phyloP scores from a whole-genome alignment of 2,797 vertebrate genomes.

The Poeciliopsis gracilis region DNA sequence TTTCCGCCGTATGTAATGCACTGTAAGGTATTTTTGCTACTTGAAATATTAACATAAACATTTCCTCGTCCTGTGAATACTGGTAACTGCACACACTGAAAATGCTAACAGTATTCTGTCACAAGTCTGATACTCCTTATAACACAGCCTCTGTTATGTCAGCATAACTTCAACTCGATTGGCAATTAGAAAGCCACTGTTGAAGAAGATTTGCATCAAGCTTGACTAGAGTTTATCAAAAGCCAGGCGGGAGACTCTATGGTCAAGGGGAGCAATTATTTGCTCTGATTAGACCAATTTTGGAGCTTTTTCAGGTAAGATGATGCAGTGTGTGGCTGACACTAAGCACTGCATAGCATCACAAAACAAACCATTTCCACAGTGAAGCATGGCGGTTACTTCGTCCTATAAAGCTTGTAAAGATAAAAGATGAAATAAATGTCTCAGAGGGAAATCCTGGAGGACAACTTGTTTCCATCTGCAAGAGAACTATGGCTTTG shows the following conservation, averaged over 20 bases:
- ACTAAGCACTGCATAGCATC: background rate
- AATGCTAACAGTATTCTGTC: background rate
- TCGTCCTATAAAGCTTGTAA: background rate
- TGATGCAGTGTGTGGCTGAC: background rate
- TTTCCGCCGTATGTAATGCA: background rate
- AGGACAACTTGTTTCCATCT: background rate
- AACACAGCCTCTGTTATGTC: background rate
- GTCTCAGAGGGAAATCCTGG: background rate
- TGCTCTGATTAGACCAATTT: background rate
- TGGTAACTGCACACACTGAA: background rate
- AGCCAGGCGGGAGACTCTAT: background rate
- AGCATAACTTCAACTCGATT: background rate
- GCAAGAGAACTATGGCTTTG: background rate
- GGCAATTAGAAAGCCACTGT: background rate
- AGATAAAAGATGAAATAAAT: background rate
- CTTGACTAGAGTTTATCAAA: background rate
- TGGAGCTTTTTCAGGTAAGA: background rate
- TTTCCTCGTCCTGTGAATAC: background rate
- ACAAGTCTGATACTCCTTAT: background rate
- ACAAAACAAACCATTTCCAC: background rate
- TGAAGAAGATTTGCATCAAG: background rate
- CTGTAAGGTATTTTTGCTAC: too few relatives aligned
- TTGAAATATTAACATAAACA: background rate
- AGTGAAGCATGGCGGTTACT: background rate
- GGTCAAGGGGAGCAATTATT: background rate